Evolutionary conservation across 1,140 invertebrate species (phyloP).

Genomic region (Papilio glaucus): DNA sequence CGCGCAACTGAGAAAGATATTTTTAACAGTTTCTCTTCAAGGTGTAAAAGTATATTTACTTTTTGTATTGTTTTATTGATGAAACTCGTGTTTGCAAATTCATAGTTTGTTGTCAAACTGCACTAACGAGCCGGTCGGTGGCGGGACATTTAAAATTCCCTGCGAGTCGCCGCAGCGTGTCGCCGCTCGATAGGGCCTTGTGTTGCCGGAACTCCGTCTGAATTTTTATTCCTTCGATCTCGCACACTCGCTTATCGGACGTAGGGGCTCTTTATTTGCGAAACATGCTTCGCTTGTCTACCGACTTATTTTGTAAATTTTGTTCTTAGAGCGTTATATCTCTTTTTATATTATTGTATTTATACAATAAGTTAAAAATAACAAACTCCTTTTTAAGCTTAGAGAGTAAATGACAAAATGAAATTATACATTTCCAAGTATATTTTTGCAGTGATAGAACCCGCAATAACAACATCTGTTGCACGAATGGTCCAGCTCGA

Average conservation of each 20-base stretch:
- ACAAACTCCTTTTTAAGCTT: too few species aligned
- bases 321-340: neutral
- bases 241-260: slow-evolving; percentile 7
- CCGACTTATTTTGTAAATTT: neutral
- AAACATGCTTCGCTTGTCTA: slow-evolving; percentile 31
- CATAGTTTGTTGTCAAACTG: slow-evolving; percentile 6
- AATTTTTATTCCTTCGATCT: slow-evolving; percentile 46
- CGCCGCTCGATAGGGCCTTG: slow-evolving; percentile 44
- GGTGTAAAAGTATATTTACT: neutral
- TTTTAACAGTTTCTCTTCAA: too few species aligned
- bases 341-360: neutral
- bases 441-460: too few species aligned
- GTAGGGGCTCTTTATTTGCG: slow-evolving; percentile 20
- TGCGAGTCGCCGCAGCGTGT: slow-evolving; percentile 45
- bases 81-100: slow-evolving; percentile 3
- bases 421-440: too few species aligned
- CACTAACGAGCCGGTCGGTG: slow-evolving; percentile 22
- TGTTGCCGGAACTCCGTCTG: slow-evolving; percentile 36
- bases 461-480: too few species aligned
- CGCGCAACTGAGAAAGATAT: too few species aligned
- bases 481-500: too few species aligned
- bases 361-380: neutral
- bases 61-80: neutral
- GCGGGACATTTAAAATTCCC: slow-evolving; percentile 45
- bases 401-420: too few species aligned